These are phyloP conservation scores for Lithophane ornitopus DNA, from an alignment of 2,888 invertebrate genomes.

Conservation along the genomic window DNA sequence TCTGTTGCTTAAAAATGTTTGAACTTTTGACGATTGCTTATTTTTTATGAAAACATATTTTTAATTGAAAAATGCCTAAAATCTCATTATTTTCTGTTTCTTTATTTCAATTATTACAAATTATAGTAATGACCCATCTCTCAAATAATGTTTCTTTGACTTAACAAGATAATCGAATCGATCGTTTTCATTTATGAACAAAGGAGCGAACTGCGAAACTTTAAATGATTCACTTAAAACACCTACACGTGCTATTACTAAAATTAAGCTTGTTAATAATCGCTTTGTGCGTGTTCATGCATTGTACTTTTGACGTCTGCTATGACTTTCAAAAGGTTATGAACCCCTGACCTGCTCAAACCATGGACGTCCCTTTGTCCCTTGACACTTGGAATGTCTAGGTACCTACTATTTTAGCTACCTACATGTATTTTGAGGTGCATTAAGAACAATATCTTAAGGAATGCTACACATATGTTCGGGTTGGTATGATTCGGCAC, in stretches of 20 bases:
- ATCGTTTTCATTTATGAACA: constrained; percentile 36
- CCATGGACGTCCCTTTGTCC: constrained; percentile 21
- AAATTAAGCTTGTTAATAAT: constrained; percentile 41
- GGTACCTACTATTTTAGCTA: background rate
- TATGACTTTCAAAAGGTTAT: constrained; percentile 51
- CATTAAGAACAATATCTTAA: background rate
- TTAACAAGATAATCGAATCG: constrained; percentile 13
- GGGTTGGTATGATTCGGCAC: background rate
- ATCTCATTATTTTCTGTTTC: background rate
- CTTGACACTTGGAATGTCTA: constrained; percentile 15
- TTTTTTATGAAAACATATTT: background rate
- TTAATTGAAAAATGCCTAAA: background rate
- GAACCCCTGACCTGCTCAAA: constrained; percentile 46
- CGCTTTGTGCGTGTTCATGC: constrained; percentile 29
- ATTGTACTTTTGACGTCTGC: constrained; percentile 31
- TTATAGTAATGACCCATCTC: background rate
- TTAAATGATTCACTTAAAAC: constrained; percentile 25
- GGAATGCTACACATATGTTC: too few relatives aligned
- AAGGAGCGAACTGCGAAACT: constrained; percentile 36
- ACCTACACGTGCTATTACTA: constrained; percentile 41
- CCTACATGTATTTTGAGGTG: background rate
- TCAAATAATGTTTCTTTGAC: background rate
- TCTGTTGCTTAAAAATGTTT: background rate
- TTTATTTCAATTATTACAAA: constrained; percentile 9
- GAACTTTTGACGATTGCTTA: background rate